Percentiles rank a stretch among this genome's conserved stretches.
Conservation (phyloP, 2,113 vertebrate species). For the Trogon melanurus region DNA sequence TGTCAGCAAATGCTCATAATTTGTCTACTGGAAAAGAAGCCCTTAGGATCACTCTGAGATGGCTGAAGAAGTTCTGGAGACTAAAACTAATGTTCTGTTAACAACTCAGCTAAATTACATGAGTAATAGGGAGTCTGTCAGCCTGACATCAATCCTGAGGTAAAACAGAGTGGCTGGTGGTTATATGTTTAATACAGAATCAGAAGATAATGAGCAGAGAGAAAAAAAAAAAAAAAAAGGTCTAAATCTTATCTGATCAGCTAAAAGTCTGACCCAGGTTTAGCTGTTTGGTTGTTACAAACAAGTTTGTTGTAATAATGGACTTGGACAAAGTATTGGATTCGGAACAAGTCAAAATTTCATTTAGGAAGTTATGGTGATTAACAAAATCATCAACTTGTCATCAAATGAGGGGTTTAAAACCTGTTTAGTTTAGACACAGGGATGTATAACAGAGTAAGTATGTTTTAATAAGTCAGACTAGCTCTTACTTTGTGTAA, state of each 20-base stretch:
- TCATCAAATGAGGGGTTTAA: not conserved
- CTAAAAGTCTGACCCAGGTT: not conserved
- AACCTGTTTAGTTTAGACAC: not conserved
- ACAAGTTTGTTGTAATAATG: not conserved
- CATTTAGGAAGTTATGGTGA: not conserved
- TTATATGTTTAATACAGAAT: not conserved
- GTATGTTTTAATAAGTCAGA: not conserved
- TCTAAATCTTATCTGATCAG: not conserved
- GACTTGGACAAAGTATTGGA: not conserved
- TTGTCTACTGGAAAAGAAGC: not conserved
- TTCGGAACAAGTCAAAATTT: not conserved
- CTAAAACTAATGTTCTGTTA: not conserved
- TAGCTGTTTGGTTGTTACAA: not conserved
- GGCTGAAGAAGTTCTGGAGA: not conserved
- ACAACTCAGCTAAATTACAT: not conserved
- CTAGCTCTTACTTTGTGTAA: accelerated
- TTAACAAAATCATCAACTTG: not conserved
- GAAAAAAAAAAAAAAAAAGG: not conserved
- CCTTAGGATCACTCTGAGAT: not conserved
- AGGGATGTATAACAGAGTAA: accelerated
- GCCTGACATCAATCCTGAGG: not conserved
- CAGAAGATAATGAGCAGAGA: not conserved
- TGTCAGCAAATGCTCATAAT: not conserved
- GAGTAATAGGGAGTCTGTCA: not conserved
- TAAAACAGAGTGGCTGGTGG: not conserved